Conservation (phyloP, 1,140 invertebrate species). For the Diachasmimorpha longicaudata region DNA sequence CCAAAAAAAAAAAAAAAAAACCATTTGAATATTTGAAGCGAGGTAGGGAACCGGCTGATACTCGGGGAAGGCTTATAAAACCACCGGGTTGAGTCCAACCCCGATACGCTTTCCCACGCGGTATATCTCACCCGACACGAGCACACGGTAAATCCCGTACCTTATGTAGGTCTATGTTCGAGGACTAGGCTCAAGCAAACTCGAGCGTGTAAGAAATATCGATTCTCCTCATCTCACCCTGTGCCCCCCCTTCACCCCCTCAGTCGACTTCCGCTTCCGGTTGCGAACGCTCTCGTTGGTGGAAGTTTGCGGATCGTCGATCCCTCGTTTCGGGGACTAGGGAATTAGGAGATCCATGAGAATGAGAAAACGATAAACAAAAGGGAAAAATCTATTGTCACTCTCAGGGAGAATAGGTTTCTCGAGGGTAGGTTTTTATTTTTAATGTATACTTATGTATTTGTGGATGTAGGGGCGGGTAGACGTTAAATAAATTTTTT, state of each 20-base stretch:
- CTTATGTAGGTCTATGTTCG: not conserved
- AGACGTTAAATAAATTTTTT: too few species aligned
- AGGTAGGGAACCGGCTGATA: not conserved
- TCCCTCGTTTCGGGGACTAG: not conserved
- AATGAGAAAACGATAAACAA: not conserved
- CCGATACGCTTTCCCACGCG: not conserved
- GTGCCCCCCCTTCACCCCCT: not conserved
- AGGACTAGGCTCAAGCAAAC: not conserved
- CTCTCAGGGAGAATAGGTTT: too few species aligned
- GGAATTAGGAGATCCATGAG: not conserved
- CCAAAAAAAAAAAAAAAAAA: not conserved
- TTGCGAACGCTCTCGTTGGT: not conserved
- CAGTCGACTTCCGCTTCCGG: conserved; percentile 39
- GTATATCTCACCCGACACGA: not conserved
- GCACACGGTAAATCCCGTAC: not conserved
- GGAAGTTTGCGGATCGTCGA: conserved; percentile 9
- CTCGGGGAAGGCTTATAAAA: not conserved
- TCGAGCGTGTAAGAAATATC: conserved; percentile 43
- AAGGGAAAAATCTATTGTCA: not conserved
- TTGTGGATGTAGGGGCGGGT: too few species aligned
- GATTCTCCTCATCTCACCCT: conserved; percentile 30
- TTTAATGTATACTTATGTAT: too few species aligned
- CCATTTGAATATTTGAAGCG: not conserved
- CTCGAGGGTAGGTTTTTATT: too few species aligned
- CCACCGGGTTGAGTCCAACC: not conserved